Percentiles rank a stretch among this genome's conserved stretches.
phyloP scores from a whole-genome alignment of 1,140 invertebrate genomes.

The Parasteatoda tepidariorum region DNA sequence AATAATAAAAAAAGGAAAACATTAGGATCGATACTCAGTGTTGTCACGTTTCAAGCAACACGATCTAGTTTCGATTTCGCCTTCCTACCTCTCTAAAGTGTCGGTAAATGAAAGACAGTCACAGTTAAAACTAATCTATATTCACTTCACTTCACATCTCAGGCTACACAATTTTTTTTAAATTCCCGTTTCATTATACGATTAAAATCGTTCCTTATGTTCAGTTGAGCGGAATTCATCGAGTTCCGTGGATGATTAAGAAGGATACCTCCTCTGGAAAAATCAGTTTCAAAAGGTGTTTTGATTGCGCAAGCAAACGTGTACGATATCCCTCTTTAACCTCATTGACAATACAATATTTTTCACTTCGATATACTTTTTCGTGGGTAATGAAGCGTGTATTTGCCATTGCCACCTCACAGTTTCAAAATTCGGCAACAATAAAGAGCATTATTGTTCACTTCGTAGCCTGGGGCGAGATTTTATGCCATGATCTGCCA shows the following conservation, averaged over 20 bases:
- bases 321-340: conserved; percentile 52
- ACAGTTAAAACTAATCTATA: conserved; percentile 1
- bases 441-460: not conserved
- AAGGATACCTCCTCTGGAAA: not conserved
- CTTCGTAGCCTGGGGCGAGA: not conserved
- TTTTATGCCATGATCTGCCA: not conserved
- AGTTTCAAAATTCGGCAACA: conserved; percentile 17
- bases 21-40: not conserved
- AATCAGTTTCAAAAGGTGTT: conserved; percentile 24
- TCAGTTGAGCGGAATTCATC: conserved; percentile 33
- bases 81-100: not conserved
- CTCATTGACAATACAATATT: conserved; percentile 20
- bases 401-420: not conserved
- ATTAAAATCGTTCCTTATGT: conserved; percentile 9
- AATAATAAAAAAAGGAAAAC: not conserved
- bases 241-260: conserved; percentile 17
- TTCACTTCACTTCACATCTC: conserved; percentile 15
- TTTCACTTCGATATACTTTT: conserved; percentile 14
- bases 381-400: conserved; percentile 33
- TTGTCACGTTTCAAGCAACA: not conserved
- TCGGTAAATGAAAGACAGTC: not conserved
- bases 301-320: conserved; percentile 28
- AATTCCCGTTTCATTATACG: not conserved
- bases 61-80: not conserved
- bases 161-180: conserved; percentile 5